Conservation (phyloP, 2,888 invertebrate species). For the Creontiades dilutus region DNA sequence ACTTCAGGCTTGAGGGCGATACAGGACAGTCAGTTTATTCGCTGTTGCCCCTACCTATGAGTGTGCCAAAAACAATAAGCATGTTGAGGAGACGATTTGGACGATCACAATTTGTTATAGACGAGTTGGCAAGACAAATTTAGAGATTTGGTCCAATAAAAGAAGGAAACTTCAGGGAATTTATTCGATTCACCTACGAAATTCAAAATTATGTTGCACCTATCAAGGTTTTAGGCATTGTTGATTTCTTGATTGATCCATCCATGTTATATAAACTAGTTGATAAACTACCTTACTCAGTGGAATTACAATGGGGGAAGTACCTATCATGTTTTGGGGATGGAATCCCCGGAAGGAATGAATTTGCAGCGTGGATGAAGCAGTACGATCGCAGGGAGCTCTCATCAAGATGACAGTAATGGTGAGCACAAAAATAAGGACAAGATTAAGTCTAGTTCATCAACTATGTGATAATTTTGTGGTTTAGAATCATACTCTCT, state of each 20-base stretch:
- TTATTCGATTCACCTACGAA: not conserved
- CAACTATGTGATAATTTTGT: no score
- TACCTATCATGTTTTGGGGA: not conserved
- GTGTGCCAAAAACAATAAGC: not conserved
- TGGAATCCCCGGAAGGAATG: not conserved
- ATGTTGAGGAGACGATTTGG: not conserved
- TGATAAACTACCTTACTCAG: slow-evolving; percentile 16
- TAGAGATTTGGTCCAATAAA: not conserved
- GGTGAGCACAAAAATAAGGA: no score
- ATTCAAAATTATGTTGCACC: slow-evolving; percentile 3
- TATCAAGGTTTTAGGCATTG: not conserved
- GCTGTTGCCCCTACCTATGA: not conserved
- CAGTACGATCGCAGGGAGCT: no score
- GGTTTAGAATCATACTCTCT: no score
- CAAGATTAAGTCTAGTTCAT: no score
- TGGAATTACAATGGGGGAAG: slow-evolving; percentile 42
- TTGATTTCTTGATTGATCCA: slow-evolving; percentile 33
- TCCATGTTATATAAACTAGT: slow-evolving; percentile 4
- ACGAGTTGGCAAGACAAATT: not conserved
- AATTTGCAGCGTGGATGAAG: slow-evolving; percentile 22
- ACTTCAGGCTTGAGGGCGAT: slow-evolving; percentile 39
- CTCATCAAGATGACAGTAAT: no score
- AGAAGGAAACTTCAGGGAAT: not conserved
- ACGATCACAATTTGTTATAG: slow-evolving; percentile 25
- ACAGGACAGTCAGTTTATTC: not conserved